Conservation (phyloP, 2,797 vertebrate species). For the Pseudopleuronectes americanus region DNA sequence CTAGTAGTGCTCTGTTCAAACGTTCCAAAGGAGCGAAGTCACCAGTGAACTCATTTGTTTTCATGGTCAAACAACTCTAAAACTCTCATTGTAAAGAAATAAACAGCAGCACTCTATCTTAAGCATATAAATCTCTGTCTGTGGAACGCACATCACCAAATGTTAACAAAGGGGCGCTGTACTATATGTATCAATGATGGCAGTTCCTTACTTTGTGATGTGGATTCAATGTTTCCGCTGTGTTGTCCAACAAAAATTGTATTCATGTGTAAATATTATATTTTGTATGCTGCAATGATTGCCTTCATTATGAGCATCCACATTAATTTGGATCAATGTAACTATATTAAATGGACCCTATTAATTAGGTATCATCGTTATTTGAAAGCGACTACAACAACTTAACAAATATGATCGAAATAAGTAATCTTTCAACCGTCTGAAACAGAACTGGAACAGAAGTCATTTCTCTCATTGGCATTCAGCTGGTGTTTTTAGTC, state of each 20-base stretch:
- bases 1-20: background rate
- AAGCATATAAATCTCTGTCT: too few relatives aligned
- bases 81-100: background rate
- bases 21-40: background rate
- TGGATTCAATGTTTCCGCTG: background rate
- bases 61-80: background rate
- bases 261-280: constrained; percentile 19
- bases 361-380: constrained; percentile 11
- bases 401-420: constrained; percentile 41
- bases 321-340: constrained; percentile 25
- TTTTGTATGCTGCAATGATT: constrained; percentile 1
- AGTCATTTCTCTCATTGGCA: constrained; percentile 75
- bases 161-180: too few relatives aligned
- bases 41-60: background rate
- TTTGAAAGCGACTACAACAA: constrained; percentile 18
- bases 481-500: constrained; percentile 62
- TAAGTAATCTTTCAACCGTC: constrained; percentile 43
- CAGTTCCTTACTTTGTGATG: background rate
- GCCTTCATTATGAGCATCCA: background rate
- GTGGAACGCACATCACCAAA: too few relatives aligned
- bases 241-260: constrained; percentile 2
- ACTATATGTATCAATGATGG: background rate
- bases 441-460: constrained; percentile 65
- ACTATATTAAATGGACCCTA: constrained; percentile 8
- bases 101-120: too few relatives aligned